phyloP scores from a whole-genome alignment of 1,140 invertebrate genomes.

The Ephestia elutella region DNA sequence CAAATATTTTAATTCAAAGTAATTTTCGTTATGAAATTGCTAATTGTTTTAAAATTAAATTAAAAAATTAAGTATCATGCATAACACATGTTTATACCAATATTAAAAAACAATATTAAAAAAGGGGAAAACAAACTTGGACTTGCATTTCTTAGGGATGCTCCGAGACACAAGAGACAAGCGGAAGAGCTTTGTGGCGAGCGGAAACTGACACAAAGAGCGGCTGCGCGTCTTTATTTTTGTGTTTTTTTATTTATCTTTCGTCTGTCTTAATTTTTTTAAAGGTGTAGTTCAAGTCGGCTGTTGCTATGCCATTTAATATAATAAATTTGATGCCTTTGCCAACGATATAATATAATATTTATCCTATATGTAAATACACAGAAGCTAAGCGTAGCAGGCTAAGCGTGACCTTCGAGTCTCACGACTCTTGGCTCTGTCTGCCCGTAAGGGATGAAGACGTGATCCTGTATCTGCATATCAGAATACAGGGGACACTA shows the following conservation, averaged over 20 bases:
- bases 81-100: background rate
- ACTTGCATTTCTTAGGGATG: conserved; percentile 65
- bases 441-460: no score
- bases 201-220: conserved; percentile 66
- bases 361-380: no score
- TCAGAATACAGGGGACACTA: no score
- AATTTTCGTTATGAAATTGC: no score
- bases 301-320: conserved; percentile 9
- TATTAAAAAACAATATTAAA: background rate
- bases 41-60: background rate
- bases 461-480: no score
- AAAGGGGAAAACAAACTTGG: conserved; percentile 9
- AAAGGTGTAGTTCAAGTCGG: conserved; percentile 19
- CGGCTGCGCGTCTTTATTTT: conserved; percentile 53
- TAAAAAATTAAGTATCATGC: background rate
- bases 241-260: conserved; percentile 44
- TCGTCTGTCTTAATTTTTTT: conserved; percentile 13
- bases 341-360: no score
- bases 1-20: no score
- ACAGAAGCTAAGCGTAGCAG: no score
- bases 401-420: no score
- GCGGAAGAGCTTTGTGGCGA: conserved; percentile 64
- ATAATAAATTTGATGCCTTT: background rate
- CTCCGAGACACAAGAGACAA: conserved; percentile 64
- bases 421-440: no score